Evolutionary conservation across 2,113 vertebrate species (phyloP), one percentile per base, ranked within the genome.

Genomic region (Meles meles): DNA sequence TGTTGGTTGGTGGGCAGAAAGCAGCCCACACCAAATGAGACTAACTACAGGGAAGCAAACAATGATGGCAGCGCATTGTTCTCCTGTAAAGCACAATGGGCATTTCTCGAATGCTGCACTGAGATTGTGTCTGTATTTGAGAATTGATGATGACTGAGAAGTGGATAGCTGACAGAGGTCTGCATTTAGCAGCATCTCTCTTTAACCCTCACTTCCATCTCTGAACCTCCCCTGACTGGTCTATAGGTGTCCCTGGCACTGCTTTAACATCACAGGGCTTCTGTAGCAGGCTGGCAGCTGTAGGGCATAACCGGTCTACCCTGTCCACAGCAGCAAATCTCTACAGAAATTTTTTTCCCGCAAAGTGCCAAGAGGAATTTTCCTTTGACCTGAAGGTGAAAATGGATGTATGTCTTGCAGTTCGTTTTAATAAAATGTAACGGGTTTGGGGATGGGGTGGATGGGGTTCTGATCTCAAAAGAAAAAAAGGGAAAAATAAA

Each of bases 351-450:
- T 55, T 44, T 57, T 57, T 57, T 29, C 29, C 20, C 3, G 15
- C 4, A 39, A 74, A 82, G 13, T 85, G 5, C 59, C 13, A 7
- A 95, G 34, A 81, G 71, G 39, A 84, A n/a, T 47, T 85, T 84
- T 74, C 42, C 59, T 72, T 92, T 94, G 42, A 72, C 23, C 10
- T 47, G 21, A 80, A 8, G 55, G 21, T 8, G 13, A 67, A 18
- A 77, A 6, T 37, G 4, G 27, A 44, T 10, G 10, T n/a, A 80
- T 18, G 12, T 72, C 42, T 82, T 29, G 44, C n/a, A 55, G 13
- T 74, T 91, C 80, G 7, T 42, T 79, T 69, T 87, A 79, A 47
- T 80, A 90, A 95, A 95, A 92, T 82, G 29, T 65, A 76, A 74
- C 52, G 57, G 14, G 2, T 61, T 86, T 52, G 39, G 25, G 29